These are phyloP conservation scores for Tenthredo mesomela DNA, from an alignment of 2,888 invertebrate genomes.

Conservation along the genomic window DNA sequence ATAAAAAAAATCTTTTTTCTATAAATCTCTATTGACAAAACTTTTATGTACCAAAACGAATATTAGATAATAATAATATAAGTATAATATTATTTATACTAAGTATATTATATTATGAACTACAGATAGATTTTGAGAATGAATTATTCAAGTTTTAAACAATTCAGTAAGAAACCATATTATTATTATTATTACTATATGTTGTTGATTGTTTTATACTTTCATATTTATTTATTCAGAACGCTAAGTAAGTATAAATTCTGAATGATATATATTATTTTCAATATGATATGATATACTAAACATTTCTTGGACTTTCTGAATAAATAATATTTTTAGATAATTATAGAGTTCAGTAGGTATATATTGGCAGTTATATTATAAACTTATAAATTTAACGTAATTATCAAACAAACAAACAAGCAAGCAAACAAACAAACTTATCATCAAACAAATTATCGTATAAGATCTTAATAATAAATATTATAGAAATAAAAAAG, in stretches of 20 bases:
- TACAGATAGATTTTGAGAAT: background rate
- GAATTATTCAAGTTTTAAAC: background rate
- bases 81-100: too few species aligned
- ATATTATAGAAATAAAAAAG: background rate
- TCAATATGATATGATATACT: background rate
- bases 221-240: background rate
- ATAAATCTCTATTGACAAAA: background rate
- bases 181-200: too few species aligned
- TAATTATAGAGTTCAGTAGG: background rate
- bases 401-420: background rate
- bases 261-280: background rate
- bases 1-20: conserved; percentile 27
- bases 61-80: background rate
- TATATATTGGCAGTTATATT: background rate
- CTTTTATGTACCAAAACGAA: background rate
- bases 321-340: background rate
- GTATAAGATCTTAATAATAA: background rate
- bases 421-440: background rate
- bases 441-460: background rate
- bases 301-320: background rate
- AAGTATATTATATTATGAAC: background rate
- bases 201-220: background rate
- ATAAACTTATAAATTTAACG: conserved; percentile 14
- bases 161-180: background rate
- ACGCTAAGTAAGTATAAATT: background rate